Evolutionary conservation across 35 echinoderm and acorn worm species (phyloP).

Genomic region (Heliocidaris tuberculata): DNA sequence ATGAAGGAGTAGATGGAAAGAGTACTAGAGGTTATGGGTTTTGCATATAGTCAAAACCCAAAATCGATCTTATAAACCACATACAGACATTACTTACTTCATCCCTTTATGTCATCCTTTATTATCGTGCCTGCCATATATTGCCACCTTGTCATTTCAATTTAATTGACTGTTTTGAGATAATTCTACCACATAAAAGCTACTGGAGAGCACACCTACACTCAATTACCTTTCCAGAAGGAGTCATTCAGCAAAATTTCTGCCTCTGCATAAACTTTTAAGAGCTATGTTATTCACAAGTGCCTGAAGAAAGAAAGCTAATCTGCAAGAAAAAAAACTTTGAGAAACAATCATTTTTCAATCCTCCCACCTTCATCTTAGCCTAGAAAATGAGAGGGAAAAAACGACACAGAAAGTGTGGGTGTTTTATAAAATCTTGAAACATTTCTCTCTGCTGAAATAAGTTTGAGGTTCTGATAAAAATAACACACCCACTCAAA

Average conservation of each 20-base stretch:
- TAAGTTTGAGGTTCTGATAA: neutral
- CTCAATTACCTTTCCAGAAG: neutral
- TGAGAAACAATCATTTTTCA: neutral
- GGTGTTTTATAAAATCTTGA: neutral
- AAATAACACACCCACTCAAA: slow-evolving; percentile 8
- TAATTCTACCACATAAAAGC: neutral
- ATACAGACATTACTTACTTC: too few relatives aligned
- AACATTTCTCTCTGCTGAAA: neutral
- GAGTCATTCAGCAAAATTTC: neutral
- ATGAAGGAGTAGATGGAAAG: neutral
- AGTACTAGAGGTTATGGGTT: neutral
- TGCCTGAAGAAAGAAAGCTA: neutral
- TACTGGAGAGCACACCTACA: neutral
- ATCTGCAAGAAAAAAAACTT: neutral
- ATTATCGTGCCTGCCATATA: too few relatives aligned
- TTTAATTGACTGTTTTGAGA: neutral
- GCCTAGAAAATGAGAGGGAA: neutral
- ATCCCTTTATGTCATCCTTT: too few relatives aligned
- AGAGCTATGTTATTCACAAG: neutral
- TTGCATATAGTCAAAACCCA: neutral
- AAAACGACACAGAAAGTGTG: neutral
- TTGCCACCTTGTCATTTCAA: neutral
- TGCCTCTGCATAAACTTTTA: neutral
- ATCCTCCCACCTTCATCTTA: neutral
- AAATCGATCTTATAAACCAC: neutral